Conservation (phyloP, 2,888 invertebrate genomes). For the Ethmia dodecea region DNA sequence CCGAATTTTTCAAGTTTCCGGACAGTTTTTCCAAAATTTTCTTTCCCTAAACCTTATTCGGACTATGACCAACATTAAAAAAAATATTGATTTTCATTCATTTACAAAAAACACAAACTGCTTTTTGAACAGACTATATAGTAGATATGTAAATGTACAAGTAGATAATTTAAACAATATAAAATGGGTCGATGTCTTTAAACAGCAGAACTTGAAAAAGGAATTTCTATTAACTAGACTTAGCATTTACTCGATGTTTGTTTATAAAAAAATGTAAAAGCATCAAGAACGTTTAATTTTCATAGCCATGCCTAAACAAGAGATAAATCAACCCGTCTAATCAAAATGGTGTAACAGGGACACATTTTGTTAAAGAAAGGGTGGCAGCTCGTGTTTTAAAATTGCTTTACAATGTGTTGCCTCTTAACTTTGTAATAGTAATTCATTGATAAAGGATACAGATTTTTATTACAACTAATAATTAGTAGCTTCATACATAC, state of each 20-base stretch:
- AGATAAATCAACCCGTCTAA: conserved; percentile 73
- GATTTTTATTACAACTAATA: too few species aligned
- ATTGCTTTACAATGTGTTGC: conserved; percentile 65
- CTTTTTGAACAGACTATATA: too few species aligned
- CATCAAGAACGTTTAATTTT: conserved; percentile 47
- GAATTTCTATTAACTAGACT: conserved; percentile 24
- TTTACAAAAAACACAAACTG: too few species aligned
- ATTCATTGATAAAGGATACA: too few species aligned
- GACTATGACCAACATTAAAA: too few species aligned
- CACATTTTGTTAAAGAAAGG: conserved; percentile 68
- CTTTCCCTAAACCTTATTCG: too few species aligned
- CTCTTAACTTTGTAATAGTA: conserved; percentile 69
- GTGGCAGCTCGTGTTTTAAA: conserved; percentile 64
- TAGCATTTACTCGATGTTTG: conserved; percentile 19
- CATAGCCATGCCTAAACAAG: conserved; percentile 51
- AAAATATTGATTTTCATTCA: too few species aligned
- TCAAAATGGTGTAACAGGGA: conserved; percentile 73
- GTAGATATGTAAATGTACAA: too few species aligned
- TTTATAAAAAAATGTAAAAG: conserved; percentile 29
- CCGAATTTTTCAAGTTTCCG: too few species aligned
- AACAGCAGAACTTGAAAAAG: conserved; percentile 13
- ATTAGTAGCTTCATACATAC: too few species aligned
- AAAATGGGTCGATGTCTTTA: conserved; percentile 11
- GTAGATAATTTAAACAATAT: too few species aligned
- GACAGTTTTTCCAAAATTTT: too few species aligned